phyloP scores from a whole-genome alignment of 2,888 invertebrate genomes.

The Neoaliturus tenellus region DNA sequence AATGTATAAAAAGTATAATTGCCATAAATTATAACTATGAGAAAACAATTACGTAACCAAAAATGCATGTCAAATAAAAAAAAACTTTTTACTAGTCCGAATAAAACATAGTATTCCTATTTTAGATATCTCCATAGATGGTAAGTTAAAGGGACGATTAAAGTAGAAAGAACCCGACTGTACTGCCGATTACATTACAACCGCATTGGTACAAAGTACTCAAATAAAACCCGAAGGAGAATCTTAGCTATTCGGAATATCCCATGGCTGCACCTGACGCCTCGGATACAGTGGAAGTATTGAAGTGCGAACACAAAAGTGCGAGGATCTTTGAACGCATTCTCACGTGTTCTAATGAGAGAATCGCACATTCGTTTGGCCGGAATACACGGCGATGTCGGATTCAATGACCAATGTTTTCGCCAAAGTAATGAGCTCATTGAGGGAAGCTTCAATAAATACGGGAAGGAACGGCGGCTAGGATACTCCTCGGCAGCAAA shows the following conservation, averaged over 20 bases:
- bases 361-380: not conserved
- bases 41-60: no score
- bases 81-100: no score
- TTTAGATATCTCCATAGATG: no score
- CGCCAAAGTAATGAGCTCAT: conserved; percentile 38
- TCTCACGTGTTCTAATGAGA: conserved; percentile 36
- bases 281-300: not conserved
- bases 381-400: not conserved
- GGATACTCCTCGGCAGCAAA: not conserved
- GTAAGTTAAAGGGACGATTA: no score
- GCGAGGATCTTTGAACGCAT: not conserved
- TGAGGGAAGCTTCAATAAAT: not conserved
- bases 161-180: not conserved
- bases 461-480: not conserved
- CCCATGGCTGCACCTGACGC: not conserved
- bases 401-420: conserved; percentile 50
- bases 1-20: no score
- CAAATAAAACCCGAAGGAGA: not conserved
- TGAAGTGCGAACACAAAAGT: not conserved
- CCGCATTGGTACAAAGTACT: not conserved
- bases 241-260: not conserved
- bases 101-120: no score
- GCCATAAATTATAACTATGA: no score
- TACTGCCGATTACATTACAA: not conserved
- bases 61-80: no score